Evolutionary conservation across 1,140 invertebrate genomes (phyloP).

Genomic region (Drosophila trapezifrons): DNA sequence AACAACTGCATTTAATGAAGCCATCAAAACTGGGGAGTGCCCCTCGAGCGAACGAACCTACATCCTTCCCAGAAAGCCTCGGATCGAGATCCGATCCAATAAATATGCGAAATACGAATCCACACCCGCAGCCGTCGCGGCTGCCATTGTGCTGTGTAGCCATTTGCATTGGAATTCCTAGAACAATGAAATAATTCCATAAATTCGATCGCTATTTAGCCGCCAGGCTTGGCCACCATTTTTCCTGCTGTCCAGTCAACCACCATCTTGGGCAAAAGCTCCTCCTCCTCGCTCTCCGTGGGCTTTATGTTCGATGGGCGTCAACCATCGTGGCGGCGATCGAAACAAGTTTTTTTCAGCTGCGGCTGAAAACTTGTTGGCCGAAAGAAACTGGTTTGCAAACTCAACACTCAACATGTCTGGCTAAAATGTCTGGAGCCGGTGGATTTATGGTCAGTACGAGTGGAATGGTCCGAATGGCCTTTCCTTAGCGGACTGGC

Average conservation of each 20-base stretch:
- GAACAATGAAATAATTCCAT: conserved; percentile 83
- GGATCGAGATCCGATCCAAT: conserved; percentile 52
- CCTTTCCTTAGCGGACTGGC: conserved; percentile 50
- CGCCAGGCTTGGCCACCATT: conserved; percentile 62
- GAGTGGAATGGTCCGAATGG: conserved; percentile 59
- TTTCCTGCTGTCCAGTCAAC: conserved; percentile 45
- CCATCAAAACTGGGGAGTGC: conserved; percentile 51
- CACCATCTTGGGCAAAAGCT: conserved; percentile 77
- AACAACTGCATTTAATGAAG: conserved; percentile 77
- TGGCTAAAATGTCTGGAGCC: conserved; percentile 69
- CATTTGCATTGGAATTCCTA: conserved; percentile 76
- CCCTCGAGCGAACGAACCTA: too few species aligned
- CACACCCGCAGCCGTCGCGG: conserved; percentile 55
- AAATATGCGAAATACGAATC: conserved; percentile 60
- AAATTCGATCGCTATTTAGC: conserved; percentile 79
- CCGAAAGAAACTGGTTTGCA: conserved; percentile 60
- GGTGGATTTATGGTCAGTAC: conserved; percentile 75
- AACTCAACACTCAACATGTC: conserved; percentile 68
- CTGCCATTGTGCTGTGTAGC: conserved; percentile 57
- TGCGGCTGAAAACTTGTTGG: conserved; percentile 58
- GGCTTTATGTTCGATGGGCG: conserved; percentile 54
- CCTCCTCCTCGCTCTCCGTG: conserved; percentile 49
- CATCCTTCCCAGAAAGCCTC: conserved; percentile 13
- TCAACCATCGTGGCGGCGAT: conserved; percentile 53
- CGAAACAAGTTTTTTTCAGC: conserved; percentile 65